phyloP scores from a whole-genome alignment of 2,888 invertebrate species.

The Uropetala carovei region DNA sequence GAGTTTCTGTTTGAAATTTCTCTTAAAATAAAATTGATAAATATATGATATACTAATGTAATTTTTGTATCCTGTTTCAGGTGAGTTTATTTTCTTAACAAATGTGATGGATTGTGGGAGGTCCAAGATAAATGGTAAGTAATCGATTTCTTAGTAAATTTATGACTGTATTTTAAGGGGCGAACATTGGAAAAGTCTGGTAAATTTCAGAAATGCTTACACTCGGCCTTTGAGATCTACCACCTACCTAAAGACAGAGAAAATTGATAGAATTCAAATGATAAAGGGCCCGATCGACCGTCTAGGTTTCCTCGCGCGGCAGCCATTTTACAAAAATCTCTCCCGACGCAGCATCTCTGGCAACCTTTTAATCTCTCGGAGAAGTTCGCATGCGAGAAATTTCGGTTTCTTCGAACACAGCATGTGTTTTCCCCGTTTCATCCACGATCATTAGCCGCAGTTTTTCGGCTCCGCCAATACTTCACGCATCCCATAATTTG shows the following conservation, averaged over 20 bases:
- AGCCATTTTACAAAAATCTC: conserved; percentile 51
- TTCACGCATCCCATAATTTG: conserved; percentile 61
- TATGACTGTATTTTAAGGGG: background rate
- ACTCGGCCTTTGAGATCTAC: background rate
- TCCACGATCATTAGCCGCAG: conserved; percentile 51
- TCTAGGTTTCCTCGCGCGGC: background rate
- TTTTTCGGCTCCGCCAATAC: conserved; percentile 41
- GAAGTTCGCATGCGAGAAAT: conserved; percentile 50
- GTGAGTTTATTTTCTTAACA: conserved; percentile 28
- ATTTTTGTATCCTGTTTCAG: conserved; percentile 26
- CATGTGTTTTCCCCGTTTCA: conserved; percentile 43
- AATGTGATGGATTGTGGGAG: background rate
- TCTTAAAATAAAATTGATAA: background rate
- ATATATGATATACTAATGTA: background rate
- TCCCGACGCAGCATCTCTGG: conserved; percentile 46
- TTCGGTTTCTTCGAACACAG: conserved; percentile 37
- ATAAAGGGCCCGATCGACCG: background rate
- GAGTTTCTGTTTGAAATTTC: background rate
- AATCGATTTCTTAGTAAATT: background rate
- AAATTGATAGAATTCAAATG: background rate
- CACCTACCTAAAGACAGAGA: background rate
- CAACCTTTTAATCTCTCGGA: conserved; percentile 50
- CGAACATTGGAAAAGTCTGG: background rate
- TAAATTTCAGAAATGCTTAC: background rate
- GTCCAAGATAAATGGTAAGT: background rate